Conservation (phyloP, 2,888 invertebrate genomes). For the Agonopterix alstromeriana region DNA sequence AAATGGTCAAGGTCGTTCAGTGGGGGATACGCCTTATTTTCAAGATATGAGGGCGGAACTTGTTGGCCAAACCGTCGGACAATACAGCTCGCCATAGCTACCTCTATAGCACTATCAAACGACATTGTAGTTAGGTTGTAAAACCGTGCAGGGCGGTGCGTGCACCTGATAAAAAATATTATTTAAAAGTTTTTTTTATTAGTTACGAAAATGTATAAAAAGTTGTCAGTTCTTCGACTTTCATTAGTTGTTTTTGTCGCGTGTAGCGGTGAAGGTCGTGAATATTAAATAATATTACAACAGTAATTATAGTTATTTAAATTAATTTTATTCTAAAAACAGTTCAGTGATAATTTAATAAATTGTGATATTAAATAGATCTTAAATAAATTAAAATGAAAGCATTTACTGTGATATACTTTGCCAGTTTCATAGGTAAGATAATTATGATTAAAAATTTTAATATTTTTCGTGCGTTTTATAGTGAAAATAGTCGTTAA, state of each 20-base stretch:
- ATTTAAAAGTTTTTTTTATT: slow-evolving; percentile 11
- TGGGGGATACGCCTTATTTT: no score
- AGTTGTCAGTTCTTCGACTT: slow-evolving; percentile 18
- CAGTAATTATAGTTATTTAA: slow-evolving; percentile 6
- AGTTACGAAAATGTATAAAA: slow-evolving; percentile 51
- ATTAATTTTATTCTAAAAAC: slow-evolving; percentile 11
- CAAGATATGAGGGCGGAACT: neutral
- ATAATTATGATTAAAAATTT: neutral
- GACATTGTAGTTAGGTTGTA: slow-evolving; percentile 22
- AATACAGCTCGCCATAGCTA: slow-evolving; percentile 26
- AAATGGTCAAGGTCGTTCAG: no score
- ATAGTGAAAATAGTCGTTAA: neutral
- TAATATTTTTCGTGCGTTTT: neutral
- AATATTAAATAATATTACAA: slow-evolving; percentile 1
- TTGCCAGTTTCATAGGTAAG: slow-evolving; percentile 40
- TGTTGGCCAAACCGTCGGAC: slow-evolving; percentile 5
- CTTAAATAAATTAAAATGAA: slow-evolving; percentile 24
- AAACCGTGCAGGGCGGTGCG: slow-evolving; percentile 13
- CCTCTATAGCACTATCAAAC: slow-evolving; percentile 24
- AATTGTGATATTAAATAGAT: slow-evolving; percentile 6
- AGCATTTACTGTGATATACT: slow-evolving; percentile 28
- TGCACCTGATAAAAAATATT: slow-evolving; percentile 11
- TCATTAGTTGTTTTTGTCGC: slow-evolving; percentile 31
- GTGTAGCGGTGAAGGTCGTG: slow-evolving; percentile 27
- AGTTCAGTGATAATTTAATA: slow-evolving; percentile 10